Base-by-base conservation (phyloP, 2,888 invertebrate genomes). In the Zootermopsis nevadensis region DNA sequence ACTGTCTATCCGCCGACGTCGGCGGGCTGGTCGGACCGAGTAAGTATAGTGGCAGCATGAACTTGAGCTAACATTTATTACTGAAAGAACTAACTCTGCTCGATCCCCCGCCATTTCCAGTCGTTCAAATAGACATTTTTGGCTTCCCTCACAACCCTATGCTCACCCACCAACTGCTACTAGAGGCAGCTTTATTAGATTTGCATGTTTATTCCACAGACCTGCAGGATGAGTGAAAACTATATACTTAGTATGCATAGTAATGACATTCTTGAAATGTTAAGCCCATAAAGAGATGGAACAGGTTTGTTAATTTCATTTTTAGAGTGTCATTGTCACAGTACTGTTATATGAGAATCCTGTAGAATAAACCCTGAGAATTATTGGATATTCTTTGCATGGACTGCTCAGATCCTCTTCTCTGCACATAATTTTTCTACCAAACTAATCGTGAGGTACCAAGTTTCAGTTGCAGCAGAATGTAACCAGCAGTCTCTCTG, bases 1-100 rank as follows among this genome's bases (percentile, higher is more conserved):
- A 89, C 90, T 92, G 89, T 92, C 91, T 88, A 90, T 91, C 88
- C 90, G 92, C 87, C 88, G 90, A 86, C 88, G 90, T 85, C 88
- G 90, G 86, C 88, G 89, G 86, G 89, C 90, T 86, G 88, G 88
- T 86, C 88, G 89, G 85, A 86, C 85, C 53, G 89, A 90, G 90
- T 90, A 88, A 90, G 90, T 90, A 86, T 82, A 72, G 85, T 83
- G 85, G 82, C 55, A 82, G 82, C 82, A 82, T 82, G 82, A 76
- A 38, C 24, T 67, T 80, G 80, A 35, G 80, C 67, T 80, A 67
- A 67, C 80, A 80, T 30, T 67, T 38, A 8, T 81, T 81, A 69
- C 30, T 76, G 60, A 53, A 60, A 55, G 74, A 55, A 82, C 82
- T 82, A 76, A 82, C 82, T 74, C 31, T 80, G 80, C 80, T 80